Base-by-base conservation (phyloP, 2,888 invertebrate species). In the Athrips mouffetella region DNA sequence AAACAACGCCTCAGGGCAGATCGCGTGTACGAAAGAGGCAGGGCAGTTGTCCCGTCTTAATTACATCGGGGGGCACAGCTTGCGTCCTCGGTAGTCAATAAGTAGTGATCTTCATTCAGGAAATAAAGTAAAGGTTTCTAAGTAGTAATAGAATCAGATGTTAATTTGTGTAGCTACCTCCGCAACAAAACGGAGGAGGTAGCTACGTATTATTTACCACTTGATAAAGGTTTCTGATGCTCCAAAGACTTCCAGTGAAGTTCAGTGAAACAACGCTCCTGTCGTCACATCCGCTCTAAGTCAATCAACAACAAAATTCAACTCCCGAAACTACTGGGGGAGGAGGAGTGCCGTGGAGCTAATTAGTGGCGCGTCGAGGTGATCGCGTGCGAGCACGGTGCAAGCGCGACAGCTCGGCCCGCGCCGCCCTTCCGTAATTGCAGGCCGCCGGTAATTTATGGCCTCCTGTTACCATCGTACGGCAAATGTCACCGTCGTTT, bases 381-480 rank as follows among this genome's bases (percentile, higher is more conserved):
- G 18, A 50, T 51, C 48, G 51, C 51, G 51, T 51, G 51, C 47
- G 37, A 46, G 44, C 47, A 18, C 18, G 31, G 44, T 47, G 45
- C 48, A 45, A 45, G 45, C 35, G 50, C 40, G 50, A 35, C 16
- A 18, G 35, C 40, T 40, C 45, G 51, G 31, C 48, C 37, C 21
- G 37, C 45, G 48, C 40, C 30, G 13, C 42, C 42, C 42, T 15
- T 29, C 37, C 40, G 48, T 52, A 52, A 52, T 49, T 48, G 41
- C 49, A 42, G 48, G 6, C 51, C 41, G 48, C 51, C 67, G 65
- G 72, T 79, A 73, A 81, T 80, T 82, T 80, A 82, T 81, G 76
- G 61, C 63, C 60, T 66, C 76, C 74, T 79, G 71, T 77, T 76
- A 70, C 60, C 62, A 53, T 66, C 71, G 63, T 54, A 55, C 64